Base-by-base conservation (phyloP, 2,113 vertebrate species). In the Anarhynchus alexandrinus region DNA sequence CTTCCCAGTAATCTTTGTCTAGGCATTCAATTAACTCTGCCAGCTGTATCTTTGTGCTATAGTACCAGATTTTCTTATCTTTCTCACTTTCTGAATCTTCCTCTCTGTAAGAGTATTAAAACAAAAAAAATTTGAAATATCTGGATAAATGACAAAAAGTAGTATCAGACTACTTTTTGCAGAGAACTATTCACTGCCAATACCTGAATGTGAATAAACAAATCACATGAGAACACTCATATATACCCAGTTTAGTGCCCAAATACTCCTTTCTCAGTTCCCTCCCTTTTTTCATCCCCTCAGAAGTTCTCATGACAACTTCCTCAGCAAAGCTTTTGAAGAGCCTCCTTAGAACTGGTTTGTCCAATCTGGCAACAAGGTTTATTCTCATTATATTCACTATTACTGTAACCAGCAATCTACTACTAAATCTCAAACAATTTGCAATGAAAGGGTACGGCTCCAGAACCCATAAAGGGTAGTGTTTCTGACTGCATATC, bases 41-140 rank as follows among this genome's bases (percentile, higher is more conserved):
- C 96, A 99, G 98, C 97, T 99, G 99, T 18, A 98, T 97, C 95
- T 98, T 99, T 94, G 99, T 99, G 98, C 99, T 99, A 83, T 99
- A 99, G 98, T 99, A 99, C 99, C 99, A 99, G 97, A 99, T 99
- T 97, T 98, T 99, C 96, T 99, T 99, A 82, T 98, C 98, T 51
- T 98, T 98, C 83, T 99, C 98, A 34, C 99, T 98, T 95, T 99
- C 99, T 61, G 98, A 99, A 38, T 99, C 99, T 96, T 99, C 99
- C 97, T 99, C 99, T 71, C 99, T 99, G 94, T 81, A 97, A 86
- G 58, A 94, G 83, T 55, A 66, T 94, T 40, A 21, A 30, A 10
- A 65, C 42, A 65, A 42, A 62, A 29, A 1, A 92, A 93, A 93
- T 86, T 71, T 15, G 23, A 81, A 82, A 18, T 47, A 86, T 10